A percentile compares a stretch with the other conserved stretches of the same genome.
Conservation (phyloP, 2,888 invertebrate genomes). For the Maniola hyperantus region DNA sequence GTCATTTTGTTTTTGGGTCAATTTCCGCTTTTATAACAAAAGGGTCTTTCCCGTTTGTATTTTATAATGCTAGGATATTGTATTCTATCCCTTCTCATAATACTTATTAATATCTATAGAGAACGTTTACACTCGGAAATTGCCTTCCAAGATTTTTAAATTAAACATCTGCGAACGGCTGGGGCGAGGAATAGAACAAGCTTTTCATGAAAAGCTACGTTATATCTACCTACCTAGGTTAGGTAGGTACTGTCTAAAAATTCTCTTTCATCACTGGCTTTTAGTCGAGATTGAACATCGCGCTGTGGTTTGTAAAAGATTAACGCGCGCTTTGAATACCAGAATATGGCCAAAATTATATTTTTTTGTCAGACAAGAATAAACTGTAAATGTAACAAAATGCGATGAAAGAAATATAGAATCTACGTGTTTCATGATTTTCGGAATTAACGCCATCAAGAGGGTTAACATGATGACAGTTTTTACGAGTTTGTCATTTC, state of each 20-base stretch:
- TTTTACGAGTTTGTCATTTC: no score
- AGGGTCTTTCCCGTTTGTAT: not conserved
- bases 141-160: conserved; percentile 19
- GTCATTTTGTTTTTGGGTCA: conserved; percentile 3
- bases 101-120: not conserved
- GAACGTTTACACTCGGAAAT: conserved; percentile 14
- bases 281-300: conserved; percentile 12
- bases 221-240: not conserved
- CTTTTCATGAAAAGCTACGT: conserved; percentile 18
- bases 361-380: no score
- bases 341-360: no score
- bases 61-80: conserved; percentile 6
- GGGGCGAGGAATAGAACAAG: conserved; percentile 7
- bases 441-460: no score
- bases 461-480: no score
- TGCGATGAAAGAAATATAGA: no score
- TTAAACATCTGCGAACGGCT: conserved; percentile 17
- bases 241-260: conserved; percentile 16
- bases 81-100: not conserved
- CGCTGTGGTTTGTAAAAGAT: conserved; percentile 4
- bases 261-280: conserved; percentile 20
- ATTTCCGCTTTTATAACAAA: conserved; percentile 16
- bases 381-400: no score
- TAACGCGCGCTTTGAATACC: no score
- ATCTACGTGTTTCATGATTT: no score